Percentiles rank a stretch among this genome's conserved stretches.
phyloP scores from a whole-genome alignment of 2,113 vertebrate species.

The Syngnathus scovelli region DNA sequence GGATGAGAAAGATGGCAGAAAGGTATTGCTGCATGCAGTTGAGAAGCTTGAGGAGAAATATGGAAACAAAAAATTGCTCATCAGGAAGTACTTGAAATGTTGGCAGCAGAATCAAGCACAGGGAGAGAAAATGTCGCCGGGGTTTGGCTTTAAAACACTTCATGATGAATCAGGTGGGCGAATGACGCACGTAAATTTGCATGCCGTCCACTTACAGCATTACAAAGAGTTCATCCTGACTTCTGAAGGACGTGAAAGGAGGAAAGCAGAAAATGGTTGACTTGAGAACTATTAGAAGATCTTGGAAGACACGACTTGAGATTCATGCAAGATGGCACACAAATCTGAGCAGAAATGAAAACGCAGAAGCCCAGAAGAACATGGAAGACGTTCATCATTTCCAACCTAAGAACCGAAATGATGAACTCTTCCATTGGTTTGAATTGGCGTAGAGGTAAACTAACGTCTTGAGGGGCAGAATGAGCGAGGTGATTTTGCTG shows the following conservation, averaged over 20 bases:
- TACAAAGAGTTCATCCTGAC: slow-evolving; percentile 65
- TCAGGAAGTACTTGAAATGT: background rate
- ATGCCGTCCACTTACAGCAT: slow-evolving; percentile 62
- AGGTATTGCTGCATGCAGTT: background rate
- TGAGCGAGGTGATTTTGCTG: slow-evolving; percentile 65
- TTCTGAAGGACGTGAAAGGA: slow-evolving; percentile 44
- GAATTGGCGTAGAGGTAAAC: slow-evolving; percentile 41
- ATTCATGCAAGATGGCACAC: slow-evolving; percentile 28
- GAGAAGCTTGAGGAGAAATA: background rate
- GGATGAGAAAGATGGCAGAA: background rate
- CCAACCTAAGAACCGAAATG: slow-evolving; percentile 19
- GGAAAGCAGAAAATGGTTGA: slow-evolving; percentile 9
- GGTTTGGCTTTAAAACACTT: slow-evolving; percentile 15
- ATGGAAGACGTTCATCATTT: background rate
- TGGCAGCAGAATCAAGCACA: slow-evolving; percentile 9
- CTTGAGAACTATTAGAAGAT: background rate
- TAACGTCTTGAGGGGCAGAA: slow-evolving; percentile 71
- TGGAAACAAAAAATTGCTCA: background rate
- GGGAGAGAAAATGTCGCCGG: slow-evolving; percentile 8
- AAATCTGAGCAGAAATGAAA: background rate
- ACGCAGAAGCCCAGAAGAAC: background rate
- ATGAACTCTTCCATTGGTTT: slow-evolving; percentile 36
- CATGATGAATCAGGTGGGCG: background rate
- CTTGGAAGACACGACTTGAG: slow-evolving; percentile 4
- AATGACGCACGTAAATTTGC: slow-evolving; percentile 14